These are phyloP conservation scores for Aythya fuligula DNA, from an alignment of 2,797 vertebrate species.

Conservation along the genomic window DNA sequence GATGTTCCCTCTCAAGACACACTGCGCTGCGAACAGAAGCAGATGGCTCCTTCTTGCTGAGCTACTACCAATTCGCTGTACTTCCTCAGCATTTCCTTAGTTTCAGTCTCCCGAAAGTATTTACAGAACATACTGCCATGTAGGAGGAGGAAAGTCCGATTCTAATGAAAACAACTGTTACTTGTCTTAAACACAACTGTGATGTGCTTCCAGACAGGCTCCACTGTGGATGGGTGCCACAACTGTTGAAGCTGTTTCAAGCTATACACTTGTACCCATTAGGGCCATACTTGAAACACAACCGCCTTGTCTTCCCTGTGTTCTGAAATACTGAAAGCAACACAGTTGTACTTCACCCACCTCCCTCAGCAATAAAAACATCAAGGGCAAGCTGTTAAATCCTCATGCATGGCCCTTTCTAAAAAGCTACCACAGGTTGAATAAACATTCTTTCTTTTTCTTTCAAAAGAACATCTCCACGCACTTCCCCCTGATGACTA, in stretches of 20 bases:
- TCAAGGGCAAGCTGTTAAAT: constrained; percentile 14
- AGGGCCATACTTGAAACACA: background rate
- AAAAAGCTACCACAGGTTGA: background rate
- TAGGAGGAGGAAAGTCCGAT: constrained; percentile 21
- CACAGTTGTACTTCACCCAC: background rate
- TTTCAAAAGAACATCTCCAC: background rate
- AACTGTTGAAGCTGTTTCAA: background rate
- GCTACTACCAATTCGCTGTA: constrained; percentile 26
- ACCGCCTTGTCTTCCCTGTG: background rate
- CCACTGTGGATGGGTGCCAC: background rate
- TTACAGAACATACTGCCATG: constrained; percentile 11
- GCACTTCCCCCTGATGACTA: background rate
- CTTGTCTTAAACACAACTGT: background rate
- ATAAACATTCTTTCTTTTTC: background rate
- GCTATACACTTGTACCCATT: background rate
- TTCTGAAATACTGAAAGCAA: background rate
- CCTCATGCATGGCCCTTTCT: background rate
- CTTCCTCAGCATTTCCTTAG: constrained; percentile 46
- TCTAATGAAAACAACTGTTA: constrained; percentile 11
- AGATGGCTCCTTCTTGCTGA: constrained; percentile 54
- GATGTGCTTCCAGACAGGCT: background rate
- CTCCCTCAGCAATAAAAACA: background rate
- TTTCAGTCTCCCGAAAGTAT: constrained; percentile 12
- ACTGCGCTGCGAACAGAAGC: constrained; percentile 29
- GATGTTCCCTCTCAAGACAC: background rate